A percentile compares a stretch with the other conserved stretches of the same genome.
Evolutionary conservation across 2,797 vertebrate genomes (phyloP).

Genomic region (Perodicticus potto): DNA sequence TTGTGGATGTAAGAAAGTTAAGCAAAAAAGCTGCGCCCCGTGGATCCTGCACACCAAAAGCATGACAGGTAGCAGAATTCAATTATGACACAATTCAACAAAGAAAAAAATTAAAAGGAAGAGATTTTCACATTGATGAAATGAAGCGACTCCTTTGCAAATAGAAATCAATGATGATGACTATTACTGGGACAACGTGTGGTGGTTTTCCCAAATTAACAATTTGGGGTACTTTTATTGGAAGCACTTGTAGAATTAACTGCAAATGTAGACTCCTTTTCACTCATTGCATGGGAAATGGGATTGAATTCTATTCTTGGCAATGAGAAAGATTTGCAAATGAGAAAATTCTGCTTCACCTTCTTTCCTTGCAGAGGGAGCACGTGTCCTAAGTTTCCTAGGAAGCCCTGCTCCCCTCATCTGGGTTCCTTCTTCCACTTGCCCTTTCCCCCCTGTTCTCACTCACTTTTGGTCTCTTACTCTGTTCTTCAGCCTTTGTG

Average conservation of each 20-base stretch:
- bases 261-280: neutral
- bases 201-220: neutral
- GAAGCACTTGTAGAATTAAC: slow-evolving; percentile 37
- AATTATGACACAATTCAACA: neutral
- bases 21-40: neutral
- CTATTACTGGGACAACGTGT: neutral
- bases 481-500: neutral
- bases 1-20: neutral
- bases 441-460: neutral
- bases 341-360: neutral
- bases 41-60: neutral
- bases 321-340: neutral
- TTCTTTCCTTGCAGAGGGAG: neutral
- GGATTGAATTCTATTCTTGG: slow-evolving; percentile 51
- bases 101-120: neutral
- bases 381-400: fast-evolving
- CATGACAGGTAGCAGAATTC: neutral
- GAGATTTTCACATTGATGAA: neutral
- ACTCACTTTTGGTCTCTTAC: neutral
- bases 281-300: neutral
- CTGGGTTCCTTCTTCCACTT: neutral
- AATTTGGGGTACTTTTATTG: neutral
- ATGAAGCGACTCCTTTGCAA: slow-evolving; percentile 24
- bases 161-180: neutral
- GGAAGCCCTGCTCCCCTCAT: neutral